Conservation (phyloP, 2,113 vertebrate species). For the Dipodomys spectabilis region DNA sequence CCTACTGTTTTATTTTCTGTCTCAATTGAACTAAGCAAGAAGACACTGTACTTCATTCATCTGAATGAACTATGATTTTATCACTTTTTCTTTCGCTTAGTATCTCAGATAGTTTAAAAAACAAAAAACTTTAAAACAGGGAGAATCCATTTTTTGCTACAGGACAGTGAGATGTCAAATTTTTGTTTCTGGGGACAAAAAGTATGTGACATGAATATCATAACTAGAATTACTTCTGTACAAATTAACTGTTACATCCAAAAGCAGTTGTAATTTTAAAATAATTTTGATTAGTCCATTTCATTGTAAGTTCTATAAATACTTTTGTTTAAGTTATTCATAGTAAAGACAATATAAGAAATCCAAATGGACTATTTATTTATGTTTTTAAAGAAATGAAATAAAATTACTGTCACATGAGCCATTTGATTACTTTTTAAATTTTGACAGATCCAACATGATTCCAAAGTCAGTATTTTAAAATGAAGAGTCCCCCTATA, state of each 20-base stretch:
- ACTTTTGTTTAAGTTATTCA: slow-evolving; percentile 59
- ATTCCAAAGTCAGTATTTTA: slow-evolving; percentile 45
- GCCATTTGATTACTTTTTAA: slow-evolving; percentile 48
- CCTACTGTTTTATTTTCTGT: not conserved
- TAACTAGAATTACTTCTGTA: not conserved
- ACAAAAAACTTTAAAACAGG: too few relatives aligned
- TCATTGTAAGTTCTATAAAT: not conserved
- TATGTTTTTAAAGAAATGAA: slow-evolving; percentile 54
- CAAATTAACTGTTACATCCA: slow-evolving; percentile 1
- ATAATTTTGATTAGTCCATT: not conserved
- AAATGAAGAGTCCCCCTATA: slow-evolving; percentile 62
- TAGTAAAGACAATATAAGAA: slow-evolving; percentile 29
- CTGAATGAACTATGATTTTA: not conserved
- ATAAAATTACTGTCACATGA: slow-evolving; percentile 58
- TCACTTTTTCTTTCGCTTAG: not conserved
- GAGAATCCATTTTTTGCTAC: not conserved
- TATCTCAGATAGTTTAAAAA: slow-evolving; percentile 29
- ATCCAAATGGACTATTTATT: slow-evolving; percentile 39
- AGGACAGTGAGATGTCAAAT: not conserved
- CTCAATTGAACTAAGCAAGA: not conserved
- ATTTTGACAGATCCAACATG: slow-evolving; percentile 59
- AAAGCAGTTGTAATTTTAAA: slow-evolving; percentile 40
- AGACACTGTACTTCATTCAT: not conserved
- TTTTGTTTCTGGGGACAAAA: slow-evolving; percentile 16
- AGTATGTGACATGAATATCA: not conserved